These are phyloP conservation scores for Oncopodura yosiiana DNA, from an alignment of 1,140 invertebrate species.

Conservation along the genomic window DNA sequence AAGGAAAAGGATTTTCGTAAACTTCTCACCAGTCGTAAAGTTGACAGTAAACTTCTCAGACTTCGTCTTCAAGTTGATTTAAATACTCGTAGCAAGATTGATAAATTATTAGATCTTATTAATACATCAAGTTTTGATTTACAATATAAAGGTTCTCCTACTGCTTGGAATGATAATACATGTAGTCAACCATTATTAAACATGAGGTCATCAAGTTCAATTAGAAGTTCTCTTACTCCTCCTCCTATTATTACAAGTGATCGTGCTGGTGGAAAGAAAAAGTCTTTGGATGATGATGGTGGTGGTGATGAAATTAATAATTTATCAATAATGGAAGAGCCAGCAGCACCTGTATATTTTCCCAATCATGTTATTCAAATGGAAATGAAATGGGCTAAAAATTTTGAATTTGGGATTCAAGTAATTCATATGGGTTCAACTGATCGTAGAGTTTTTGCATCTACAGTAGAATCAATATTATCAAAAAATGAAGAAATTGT, in stretches of 20 bases:
- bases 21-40: conserved; percentile 7
- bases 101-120: conserved; percentile 9
- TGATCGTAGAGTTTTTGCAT: conserved; percentile 26
- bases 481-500: conserved; percentile 23
- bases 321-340: neutral
- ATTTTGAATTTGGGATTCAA: conserved; percentile 12
- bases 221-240: neutral
- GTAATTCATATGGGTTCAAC: conserved; percentile 10
- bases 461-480: conserved; percentile 27
- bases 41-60: conserved; percentile 20
- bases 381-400: neutral
- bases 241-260: neutral
- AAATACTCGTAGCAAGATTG: conserved; percentile 6
- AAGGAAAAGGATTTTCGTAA: conserved; percentile 25
- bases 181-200: neutral
- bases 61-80: conserved; percentile 5
- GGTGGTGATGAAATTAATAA: neutral
- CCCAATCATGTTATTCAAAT: neutral
- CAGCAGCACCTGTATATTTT: neutral
- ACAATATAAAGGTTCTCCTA: neutral
- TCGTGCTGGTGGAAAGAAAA: neutral
- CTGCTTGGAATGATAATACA: neutral
- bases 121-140: conserved; percentile 9
- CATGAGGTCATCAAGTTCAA: too few relatives aligned
- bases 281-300: neutral